phyloP scores from a whole-genome alignment of 1,140 invertebrate species.

The Bombus waltoni region DNA sequence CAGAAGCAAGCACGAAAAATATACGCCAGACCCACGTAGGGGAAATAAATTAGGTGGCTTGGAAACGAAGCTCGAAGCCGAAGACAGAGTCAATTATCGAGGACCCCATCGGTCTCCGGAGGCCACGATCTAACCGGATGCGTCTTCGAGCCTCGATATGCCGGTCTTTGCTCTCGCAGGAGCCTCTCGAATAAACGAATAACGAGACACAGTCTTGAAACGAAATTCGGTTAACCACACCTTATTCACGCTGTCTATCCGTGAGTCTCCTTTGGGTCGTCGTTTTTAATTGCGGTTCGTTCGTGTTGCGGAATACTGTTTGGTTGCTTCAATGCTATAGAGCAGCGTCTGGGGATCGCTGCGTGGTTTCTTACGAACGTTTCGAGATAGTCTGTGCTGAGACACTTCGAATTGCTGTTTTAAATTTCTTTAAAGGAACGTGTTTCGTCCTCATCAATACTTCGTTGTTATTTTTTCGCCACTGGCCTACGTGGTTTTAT shows the following conservation, averaged over 20 bases:
- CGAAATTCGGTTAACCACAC: slow-evolving; percentile 12
- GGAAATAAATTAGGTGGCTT: slow-evolving; percentile 65
- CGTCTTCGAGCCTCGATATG: slow-evolving; percentile 34
- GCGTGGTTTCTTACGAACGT: background rate
- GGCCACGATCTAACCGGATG: slow-evolving; percentile 28
- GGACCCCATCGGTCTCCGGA: slow-evolving; percentile 51
- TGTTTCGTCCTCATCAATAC: background rate
- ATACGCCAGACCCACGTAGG: slow-evolving; percentile 62
- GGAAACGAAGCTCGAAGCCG: slow-evolving; percentile 56
- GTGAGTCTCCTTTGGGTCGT: background rate
- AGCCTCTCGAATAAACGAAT: slow-evolving; percentile 13
- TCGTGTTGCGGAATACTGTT: background rate
- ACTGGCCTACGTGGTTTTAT: too few relatives aligned
- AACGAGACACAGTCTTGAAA: background rate
- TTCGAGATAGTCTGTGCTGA: background rate
- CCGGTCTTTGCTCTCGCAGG: slow-evolving; percentile 7
- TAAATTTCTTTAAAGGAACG: background rate
- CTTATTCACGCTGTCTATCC: background rate
- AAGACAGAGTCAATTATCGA: slow-evolving; percentile 71
- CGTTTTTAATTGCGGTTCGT: slow-evolving; percentile 11
- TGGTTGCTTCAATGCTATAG: background rate
- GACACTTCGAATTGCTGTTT: background rate
- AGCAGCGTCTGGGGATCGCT: background rate
- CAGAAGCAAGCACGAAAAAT: slow-evolving; percentile 56
- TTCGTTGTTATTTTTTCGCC: too few relatives aligned